phyloP scores from a whole-genome alignment of 2,888 invertebrate genomes.

The Gymnosoma rotundatum region DNA sequence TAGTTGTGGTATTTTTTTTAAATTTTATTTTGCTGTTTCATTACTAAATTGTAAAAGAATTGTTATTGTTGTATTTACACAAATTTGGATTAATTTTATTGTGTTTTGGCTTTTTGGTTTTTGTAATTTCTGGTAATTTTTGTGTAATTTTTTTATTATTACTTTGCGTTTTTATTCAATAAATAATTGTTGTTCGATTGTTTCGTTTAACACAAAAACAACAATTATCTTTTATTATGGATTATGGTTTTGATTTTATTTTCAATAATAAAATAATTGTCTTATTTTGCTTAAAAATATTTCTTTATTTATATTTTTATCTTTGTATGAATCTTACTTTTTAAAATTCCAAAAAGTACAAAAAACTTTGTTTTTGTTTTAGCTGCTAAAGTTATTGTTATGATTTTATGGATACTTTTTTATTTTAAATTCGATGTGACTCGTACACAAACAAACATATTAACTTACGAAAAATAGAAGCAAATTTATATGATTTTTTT shows the following conservation, averaged over 20 bases:
- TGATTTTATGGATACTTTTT: constrained; percentile 51
- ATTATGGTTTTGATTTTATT: no score
- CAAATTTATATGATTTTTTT: constrained; percentile 39
- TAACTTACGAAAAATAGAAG: constrained; percentile 55
- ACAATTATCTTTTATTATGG: no score
- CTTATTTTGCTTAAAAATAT: constrained; percentile 12
- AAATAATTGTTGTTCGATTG: no score
- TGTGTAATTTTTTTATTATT: constrained; percentile 29
- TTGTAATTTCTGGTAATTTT: neutral
- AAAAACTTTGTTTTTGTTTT: constrained; percentile 31
- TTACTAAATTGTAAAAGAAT: no score
- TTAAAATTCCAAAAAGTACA: constrained; percentile 58
- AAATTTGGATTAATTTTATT: neutral
- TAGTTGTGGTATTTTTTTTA: constrained; percentile 23
- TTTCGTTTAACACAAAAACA: no score
- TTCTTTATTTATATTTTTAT: neutral
- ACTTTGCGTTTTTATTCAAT: constrained; percentile 20
- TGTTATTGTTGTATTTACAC: no score
- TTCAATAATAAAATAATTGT: neutral
- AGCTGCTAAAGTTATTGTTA: constrained; percentile 25
- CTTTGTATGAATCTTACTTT: constrained; percentile 57
- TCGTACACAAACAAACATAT: constrained; percentile 51
- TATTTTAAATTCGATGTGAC: constrained; percentile 43
- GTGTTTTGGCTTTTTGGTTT: constrained; percentile 49
- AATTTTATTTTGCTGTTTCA: no score